Conservation (phyloP, 2,797 vertebrate genomes). For the Pelochelys cantorii region DNA sequence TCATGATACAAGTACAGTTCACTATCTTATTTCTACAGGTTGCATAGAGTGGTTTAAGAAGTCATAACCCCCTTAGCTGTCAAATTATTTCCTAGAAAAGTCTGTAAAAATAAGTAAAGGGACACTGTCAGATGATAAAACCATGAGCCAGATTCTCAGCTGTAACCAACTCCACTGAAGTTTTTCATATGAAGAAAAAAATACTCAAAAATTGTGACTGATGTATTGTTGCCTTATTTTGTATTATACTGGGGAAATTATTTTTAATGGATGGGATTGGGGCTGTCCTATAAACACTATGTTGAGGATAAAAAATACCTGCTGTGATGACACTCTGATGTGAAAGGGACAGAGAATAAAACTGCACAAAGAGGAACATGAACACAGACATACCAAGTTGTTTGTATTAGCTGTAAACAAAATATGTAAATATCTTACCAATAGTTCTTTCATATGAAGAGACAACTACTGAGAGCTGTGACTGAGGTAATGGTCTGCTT, state of each 20-base stretch:
- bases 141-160: background rate
- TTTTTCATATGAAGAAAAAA: background rate
- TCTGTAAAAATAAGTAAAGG: background rate
- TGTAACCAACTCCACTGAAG: no score
- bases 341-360: background rate
- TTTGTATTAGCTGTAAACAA: background rate
- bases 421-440: slow-evolving; percentile 81
- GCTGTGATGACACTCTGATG: background rate
- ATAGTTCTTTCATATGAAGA: slow-evolving; percentile 88
- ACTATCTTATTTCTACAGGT: background rate
- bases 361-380: background rate
- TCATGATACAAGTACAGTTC: background rate
- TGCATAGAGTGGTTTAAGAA: background rate
- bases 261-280: background rate
- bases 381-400: background rate
- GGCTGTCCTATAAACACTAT: background rate
- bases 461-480: slow-evolving; percentile 82
- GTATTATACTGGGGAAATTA: background rate
- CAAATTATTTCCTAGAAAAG: background rate
- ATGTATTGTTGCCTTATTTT: background rate
- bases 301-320: background rate
- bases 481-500: slow-evolving; percentile 82
- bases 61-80: background rate
- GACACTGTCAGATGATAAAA: background rate
- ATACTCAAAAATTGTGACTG: background rate